Percentiles rank a stretch among this genome's conserved stretches.
phyloP scores from a whole-genome alignment of 2,113 vertebrate species.

The Lampris incognitus region DNA sequence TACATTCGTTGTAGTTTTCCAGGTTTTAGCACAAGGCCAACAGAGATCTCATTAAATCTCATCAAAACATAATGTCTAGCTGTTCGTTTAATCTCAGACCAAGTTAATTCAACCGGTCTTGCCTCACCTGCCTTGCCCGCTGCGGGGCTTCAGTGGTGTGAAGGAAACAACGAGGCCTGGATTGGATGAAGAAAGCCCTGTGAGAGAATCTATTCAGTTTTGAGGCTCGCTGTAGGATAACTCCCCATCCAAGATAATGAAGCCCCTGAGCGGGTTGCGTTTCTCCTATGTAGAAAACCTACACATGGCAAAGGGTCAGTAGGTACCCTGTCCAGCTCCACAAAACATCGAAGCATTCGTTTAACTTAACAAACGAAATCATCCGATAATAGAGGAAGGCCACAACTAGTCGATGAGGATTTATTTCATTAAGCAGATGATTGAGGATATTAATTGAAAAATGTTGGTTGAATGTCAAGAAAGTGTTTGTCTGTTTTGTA shows the following conservation, averaged over 20 bases:
- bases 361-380: too few relatives aligned
- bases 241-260: conserved; percentile 6
- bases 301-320: too few relatives aligned
- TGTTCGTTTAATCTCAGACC: conserved; percentile 35
- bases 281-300: not conserved
- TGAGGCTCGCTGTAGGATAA: conserved; percentile 28
- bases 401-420: too few relatives aligned
- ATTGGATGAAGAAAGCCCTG: conserved; percentile 42
- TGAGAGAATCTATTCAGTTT: conserved; percentile 42
- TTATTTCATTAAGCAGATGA: too few relatives aligned
- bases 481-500: too few relatives aligned
- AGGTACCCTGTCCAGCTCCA: too few relatives aligned
- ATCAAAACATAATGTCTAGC: conserved; percentile 15
- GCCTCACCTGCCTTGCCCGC: conserved; percentile 13
- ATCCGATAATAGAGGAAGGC: too few relatives aligned
- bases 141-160: conserved; percentile 20
- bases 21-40: conserved; percentile 6
- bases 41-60: not conserved
- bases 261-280: conserved; percentile 1
- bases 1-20: conserved; percentile 12
- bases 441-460: too few relatives aligned
- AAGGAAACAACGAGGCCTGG: conserved; percentile 27
- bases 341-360: too few relatives aligned
- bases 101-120: conserved; percentile 25
- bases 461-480: too few relatives aligned